Percentiles rank a stretch among this genome's conserved stretches.
These are phyloP conservation scores for Notodonta dromedarius DNA, from an alignment of 2,888 invertebrate genomes.

Conservation along the genomic window DNA sequence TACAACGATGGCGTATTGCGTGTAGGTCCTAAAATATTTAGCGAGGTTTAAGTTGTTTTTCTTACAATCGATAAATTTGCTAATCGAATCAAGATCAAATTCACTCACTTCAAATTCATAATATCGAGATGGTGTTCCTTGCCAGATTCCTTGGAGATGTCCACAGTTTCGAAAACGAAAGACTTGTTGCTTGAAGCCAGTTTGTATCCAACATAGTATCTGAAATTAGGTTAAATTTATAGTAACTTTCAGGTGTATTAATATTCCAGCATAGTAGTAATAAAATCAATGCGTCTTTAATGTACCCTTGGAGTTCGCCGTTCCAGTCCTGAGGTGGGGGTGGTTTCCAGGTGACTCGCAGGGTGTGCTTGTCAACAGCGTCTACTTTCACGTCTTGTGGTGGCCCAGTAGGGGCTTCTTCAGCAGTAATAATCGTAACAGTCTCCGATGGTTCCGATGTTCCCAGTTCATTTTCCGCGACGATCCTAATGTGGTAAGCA, in stretches of 20 bases:
- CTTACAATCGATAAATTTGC: too few relatives aligned
- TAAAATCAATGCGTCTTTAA: not conserved
- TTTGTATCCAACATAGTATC: conserved; percentile 96
- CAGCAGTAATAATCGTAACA: conserved; percentile 97
- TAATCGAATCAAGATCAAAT: not conserved
- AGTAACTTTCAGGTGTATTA: not conserved
- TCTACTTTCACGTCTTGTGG: conserved; percentile 94
- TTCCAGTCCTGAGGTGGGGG: conserved; percentile 96
- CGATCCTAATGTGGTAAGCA: conserved; percentile 95
- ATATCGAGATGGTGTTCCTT: conserved; percentile 95
- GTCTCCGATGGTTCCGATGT: conserved; percentile 96
- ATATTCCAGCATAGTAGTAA: not conserved
- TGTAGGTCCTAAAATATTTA: conserved; percentile 88
- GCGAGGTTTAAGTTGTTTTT: not conserved
- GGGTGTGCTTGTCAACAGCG: conserved; percentile 93
- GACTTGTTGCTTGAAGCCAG: conserved; percentile 93
- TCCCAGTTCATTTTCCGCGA: conserved; percentile 97
- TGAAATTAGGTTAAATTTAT: conserved; percentile 64
- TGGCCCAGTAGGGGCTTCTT: conserved; percentile 94
- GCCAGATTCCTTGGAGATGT: conserved; percentile 95
- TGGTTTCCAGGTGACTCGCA: conserved; percentile 96
- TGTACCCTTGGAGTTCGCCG: conserved; percentile 89
- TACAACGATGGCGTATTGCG: conserved; percentile 97
- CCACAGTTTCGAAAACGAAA: conserved; percentile 95
- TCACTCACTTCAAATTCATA: conserved; percentile 87